These are phyloP conservation scores for Cyclina sinensis DNA, from an alignment of 1,140 invertebrate species.

Conservation along the genomic window DNA sequence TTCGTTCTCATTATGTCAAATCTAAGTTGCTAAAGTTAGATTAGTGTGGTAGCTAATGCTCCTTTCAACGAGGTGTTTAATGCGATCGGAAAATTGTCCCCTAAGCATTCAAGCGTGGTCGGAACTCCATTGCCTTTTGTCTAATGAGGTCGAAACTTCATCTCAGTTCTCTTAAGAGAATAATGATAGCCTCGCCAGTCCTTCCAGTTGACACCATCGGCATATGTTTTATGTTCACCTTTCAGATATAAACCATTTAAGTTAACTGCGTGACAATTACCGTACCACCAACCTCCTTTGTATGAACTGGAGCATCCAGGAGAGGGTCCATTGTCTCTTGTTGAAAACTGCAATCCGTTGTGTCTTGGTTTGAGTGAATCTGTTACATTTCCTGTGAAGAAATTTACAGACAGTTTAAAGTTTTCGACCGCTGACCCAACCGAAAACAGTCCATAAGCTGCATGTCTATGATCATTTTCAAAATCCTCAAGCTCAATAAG, in stretches of 20 bases:
- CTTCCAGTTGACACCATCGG: slow-evolving; percentile 89
- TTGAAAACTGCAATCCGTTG: slow-evolving; percentile 88
- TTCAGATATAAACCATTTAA: slow-evolving; percentile 88
- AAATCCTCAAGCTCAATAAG: slow-evolving; percentile 57
- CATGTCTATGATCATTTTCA: slow-evolving; percentile 32
- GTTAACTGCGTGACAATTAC: slow-evolving; percentile 89
- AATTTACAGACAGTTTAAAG: neutral
- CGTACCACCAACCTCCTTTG: slow-evolving; percentile 89
- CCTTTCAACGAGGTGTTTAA: neutral
- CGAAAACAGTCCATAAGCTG: neutral
- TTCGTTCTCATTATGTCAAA: no score
- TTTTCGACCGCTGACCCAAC: neutral
- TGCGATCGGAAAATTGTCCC: neutral
- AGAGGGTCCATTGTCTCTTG: slow-evolving; percentile 88
- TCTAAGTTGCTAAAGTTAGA: no score
- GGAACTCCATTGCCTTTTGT: neutral
- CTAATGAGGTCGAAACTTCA: slow-evolving; percentile 80
- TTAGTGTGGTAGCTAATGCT: no score
- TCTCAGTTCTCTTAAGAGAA: slow-evolving; percentile 86
- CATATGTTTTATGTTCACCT: slow-evolving; percentile 71
- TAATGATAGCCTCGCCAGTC: slow-evolving; percentile 87
- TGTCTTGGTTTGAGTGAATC: slow-evolving; percentile 78
- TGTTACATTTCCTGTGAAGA: neutral
- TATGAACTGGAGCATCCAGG: slow-evolving; percentile 89
- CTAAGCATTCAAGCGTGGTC: neutral